Evolutionary conservation across 1,140 invertebrate species (phyloP), one percentile per base, ranked within the genome.

Genomic region (Nasonia giraulti): DNA sequence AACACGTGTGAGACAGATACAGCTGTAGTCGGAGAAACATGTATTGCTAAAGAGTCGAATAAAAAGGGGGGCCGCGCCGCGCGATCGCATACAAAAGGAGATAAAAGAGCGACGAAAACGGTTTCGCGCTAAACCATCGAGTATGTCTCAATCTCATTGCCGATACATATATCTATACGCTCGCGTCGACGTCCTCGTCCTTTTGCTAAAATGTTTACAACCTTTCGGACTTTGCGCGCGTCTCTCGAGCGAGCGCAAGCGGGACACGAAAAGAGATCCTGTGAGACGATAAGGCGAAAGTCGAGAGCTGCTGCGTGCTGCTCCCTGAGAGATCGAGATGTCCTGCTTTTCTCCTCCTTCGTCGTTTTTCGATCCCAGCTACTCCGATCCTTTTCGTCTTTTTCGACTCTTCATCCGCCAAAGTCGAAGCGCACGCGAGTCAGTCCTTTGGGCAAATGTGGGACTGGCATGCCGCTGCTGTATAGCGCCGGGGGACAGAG

Each of bases 121-220:
- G 80, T 73, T 84, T 77, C 78, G 83, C 80, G 86, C 75, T 85
- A 69, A 78, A 82, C 37, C 80, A 68, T 76, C 33, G 74, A 78
- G 83, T 85, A 89, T 86, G 89, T 88, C 89, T 89, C 87, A 89
- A 89, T 89, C 87, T 86, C 84, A 87, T 87, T 86, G 31, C 80
- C 82, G 11, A 80, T 79, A 68, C n/a, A 68, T 17, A 71, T 71
- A 71, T 23, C 23, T 27, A 31, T 71, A 71, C n/a, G 27, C 33
- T 74, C 73, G 2, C 20, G 14, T 27, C 81, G 78, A 86, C 79
- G 77, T 62, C 37, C 74, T 89, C 80, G 85, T 88, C 71, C 86
- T 87, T 87, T 87, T 88, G 85, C 83, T 81, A 87, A 83, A 83
- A 83, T 83, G 82, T 69, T 83, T 76, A 83, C 71, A 75, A 75